Conservation (phyloP, 2,888 invertebrate genomes). For the Bombylius major region DNA sequence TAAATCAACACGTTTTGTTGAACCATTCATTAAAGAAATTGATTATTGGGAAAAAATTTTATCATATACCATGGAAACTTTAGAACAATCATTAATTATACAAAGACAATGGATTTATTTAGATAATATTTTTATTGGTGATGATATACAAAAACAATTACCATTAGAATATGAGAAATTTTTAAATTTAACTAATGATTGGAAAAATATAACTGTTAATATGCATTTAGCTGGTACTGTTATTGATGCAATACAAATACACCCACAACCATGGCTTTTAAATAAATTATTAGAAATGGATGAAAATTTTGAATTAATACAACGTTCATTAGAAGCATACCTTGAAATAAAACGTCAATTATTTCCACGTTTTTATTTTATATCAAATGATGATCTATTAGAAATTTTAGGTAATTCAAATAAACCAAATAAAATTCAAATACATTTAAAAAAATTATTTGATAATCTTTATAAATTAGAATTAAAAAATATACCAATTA, state of each 20-base stretch:
- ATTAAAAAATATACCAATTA: slow-evolving; percentile 41
- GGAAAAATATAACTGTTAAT: slow-evolving; percentile 50
- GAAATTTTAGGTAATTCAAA: slow-evolving; percentile 78
- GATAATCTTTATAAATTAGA: slow-evolving; percentile 68
- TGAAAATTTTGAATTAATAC: slow-evolving; percentile 62
- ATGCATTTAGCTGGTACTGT: slow-evolving; percentile 39
- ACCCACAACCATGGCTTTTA: slow-evolving; percentile 47
- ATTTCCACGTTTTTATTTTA: slow-evolving; percentile 74
- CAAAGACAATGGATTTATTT: slow-evolving; percentile 78
- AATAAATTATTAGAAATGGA: slow-evolving; percentile 60
- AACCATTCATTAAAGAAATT: slow-evolving; percentile 71
- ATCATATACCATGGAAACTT: slow-evolving; percentile 66
- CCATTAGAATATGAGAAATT: slow-evolving; percentile 65
- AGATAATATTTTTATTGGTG: slow-evolving; percentile 78
- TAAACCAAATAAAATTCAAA: slow-evolving; percentile 69
- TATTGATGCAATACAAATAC: slow-evolving; percentile 48
- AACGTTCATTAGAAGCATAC: slow-evolving; percentile 73
- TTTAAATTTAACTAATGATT: slow-evolving; percentile 55
- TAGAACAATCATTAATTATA: slow-evolving; percentile 66
- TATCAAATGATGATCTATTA: slow-evolving; percentile 60
- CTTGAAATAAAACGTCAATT: slow-evolving; percentile 78
- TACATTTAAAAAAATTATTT: slow-evolving; percentile 78
- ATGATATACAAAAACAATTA: slow-evolving; percentile 75
- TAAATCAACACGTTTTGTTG: slow-evolving; percentile 78
- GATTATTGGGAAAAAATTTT: slow-evolving; percentile 78